These are phyloP conservation scores for Polyergus mexicanus DNA, from an alignment of 1,140 invertebrate genomes.

Conservation along the genomic window DNA sequence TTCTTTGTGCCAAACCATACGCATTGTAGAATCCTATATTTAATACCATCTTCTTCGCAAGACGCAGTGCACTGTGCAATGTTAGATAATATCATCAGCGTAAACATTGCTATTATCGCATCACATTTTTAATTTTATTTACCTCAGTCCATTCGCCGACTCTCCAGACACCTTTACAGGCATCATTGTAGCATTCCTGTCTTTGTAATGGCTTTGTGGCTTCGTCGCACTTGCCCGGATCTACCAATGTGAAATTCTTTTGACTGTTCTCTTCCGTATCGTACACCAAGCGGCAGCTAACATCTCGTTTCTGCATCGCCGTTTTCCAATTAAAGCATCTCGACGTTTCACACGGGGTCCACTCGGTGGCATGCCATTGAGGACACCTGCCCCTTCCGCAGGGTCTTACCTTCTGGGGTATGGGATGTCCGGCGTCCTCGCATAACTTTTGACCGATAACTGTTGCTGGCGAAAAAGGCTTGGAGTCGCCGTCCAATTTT, in stretches of 20 bases:
- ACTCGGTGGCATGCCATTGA: conserved; percentile 90
- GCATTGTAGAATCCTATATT: conserved; percentile 94
- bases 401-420: conserved; percentile 89
- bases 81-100: not conserved
- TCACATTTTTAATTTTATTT: conserved; percentile 52
- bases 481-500: conserved; percentile 74
- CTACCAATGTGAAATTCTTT: conserved; percentile 88
- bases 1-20: conserved; percentile 94
- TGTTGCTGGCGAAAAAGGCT: conserved; percentile 80
- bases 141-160: conserved; percentile 96
- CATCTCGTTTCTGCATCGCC: conserved; percentile 92
- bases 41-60: conserved; percentile 91
- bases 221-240: conserved; percentile 89
- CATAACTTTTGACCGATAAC: conserved; percentile 90
- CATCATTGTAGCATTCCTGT: conserved; percentile 92
- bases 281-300: conserved; percentile 88
- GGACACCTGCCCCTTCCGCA: conserved; percentile 91
- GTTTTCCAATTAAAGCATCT: conserved; percentile 92
- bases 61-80: conserved; percentile 91
- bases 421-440: conserved; percentile 89
- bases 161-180: conserved; percentile 94
- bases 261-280: conserved; percentile 80
- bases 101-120: not conserved
- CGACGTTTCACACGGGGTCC: conserved; percentile 90
- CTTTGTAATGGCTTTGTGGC: conserved; percentile 89